Evolutionary conservation across 2,113 vertebrate genomes (phyloP).

Genomic region (Hydrochoerus hydrochaeris): DNA sequence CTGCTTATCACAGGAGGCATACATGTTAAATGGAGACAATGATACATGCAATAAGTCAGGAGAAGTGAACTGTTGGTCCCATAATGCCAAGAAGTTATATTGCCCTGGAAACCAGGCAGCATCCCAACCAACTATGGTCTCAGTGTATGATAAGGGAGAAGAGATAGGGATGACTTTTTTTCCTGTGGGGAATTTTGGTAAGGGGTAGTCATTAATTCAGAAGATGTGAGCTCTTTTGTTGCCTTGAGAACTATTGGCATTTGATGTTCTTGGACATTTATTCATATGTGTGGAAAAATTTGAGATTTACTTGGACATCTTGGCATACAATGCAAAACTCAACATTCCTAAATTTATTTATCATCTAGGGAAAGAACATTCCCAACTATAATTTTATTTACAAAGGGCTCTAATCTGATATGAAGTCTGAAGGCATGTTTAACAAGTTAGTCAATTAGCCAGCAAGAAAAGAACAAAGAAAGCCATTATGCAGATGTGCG

Average conservation of each 20-base stretch:
- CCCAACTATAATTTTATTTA: conserved; percentile 68
- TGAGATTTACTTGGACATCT: conserved; percentile 15
- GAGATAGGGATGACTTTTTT: not conserved
- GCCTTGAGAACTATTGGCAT: not conserved
- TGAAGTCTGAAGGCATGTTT: conserved; percentile 70
- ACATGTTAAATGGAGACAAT: not conserved
- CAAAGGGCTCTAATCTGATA: conserved; percentile 72
- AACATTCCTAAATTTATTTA: conserved; percentile 64
- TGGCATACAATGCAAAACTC: not conserved
- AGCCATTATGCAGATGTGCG: conserved; percentile 61
- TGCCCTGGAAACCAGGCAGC: not conserved
- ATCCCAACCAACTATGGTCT: not conserved
- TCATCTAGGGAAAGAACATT: conserved; percentile 37
- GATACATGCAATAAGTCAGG: not conserved
- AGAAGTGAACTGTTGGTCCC: not conserved
- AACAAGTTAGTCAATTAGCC: conserved; percentile 71
- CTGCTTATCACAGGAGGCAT: not conserved
- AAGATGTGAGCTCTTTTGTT: not conserved
- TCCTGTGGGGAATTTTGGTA: not conserved
- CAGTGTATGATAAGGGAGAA: not conserved
- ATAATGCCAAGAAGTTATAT: not conserved
- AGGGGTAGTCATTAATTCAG: not conserved
- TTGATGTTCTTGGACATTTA: not conserved
- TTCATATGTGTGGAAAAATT: not conserved
- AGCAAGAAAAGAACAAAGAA: conserved; percentile 50